Evolutionary conservation across 2,797 vertebrate species (phyloP), one percentile per base, ranked within the genome.

Genomic region (Argyrosomus regius): DNA sequence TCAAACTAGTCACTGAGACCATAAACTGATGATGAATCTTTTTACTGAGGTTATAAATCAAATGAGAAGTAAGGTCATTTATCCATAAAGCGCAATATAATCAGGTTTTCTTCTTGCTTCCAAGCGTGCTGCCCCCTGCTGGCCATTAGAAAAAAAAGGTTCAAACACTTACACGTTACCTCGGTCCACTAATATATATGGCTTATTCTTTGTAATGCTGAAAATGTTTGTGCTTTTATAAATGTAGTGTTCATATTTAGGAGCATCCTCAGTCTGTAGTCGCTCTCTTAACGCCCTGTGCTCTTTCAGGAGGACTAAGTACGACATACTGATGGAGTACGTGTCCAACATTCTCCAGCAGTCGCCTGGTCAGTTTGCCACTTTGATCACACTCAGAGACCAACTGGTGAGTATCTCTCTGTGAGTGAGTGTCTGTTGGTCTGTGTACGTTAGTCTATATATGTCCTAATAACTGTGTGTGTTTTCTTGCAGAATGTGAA

Each of bases 291-390:
- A 41, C 17, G 0, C 5, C 24, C 17, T 68, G 28, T 83, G 1
- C 43, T 54, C 57, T 59, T 57, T 57, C 92, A 99, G 98, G 95
- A 95, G 97, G 84, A 97, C 94, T 81, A 99, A 98, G 71, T 98
- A 99, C 0, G 97, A 99, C 80, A 94, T 98, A 69, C 93, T 99
- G 81, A 97, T 97, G 96, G 98, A 99, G 94, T 93, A 92, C 8
- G 92, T 96, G 26, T 99, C 97, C 0, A 92, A 91, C 70, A 60
- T 96, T 22, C 94, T 99, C 46, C 95, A 93, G 71, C 89, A 94
- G 3, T 85, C 91, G 13, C 96, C 94, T 5, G 92, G 94, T 77
- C 96, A 96, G 71, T 92, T 95, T 0, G 92, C 94, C 78, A 94
- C 96, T 0, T 80, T 98, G 73, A 78, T 92, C 48, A 92, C 93